phyloP scores from a whole-genome alignment of 2,797 vertebrate species.

The Pempheris klunzingeri region DNA sequence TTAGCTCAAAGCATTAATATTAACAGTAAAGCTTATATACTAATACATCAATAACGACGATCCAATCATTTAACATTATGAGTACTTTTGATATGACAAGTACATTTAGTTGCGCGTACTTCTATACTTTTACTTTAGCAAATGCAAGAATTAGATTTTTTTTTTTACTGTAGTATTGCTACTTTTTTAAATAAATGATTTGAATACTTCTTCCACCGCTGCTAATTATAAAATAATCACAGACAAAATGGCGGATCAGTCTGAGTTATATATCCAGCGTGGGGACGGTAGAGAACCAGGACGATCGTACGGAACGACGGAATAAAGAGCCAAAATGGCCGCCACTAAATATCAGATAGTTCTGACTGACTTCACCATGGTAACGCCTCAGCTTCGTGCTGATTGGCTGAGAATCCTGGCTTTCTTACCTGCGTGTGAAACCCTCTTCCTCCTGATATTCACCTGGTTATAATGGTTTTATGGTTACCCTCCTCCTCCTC shows the following conservation, averaged over 20 bases:
- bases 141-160: not conserved
- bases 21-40: not conserved
- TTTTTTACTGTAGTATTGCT: not conserved
- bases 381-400: constrained; percentile 53
- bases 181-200: not conserved
- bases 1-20: not conserved
- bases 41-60: not conserved
- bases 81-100: not conserved
- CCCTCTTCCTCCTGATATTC: constrained; percentile 46
- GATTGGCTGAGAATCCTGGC: constrained; percentile 70
- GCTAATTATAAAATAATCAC: not conserved
- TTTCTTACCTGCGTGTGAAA: constrained; percentile 55
- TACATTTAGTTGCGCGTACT: not conserved
- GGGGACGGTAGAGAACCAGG: not conserved
- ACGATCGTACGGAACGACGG: not conserved
- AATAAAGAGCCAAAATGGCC: constrained; percentile 18
- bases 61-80: not conserved
- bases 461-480: constrained; percentile 57
- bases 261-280: not conserved
- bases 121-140: not conserved
- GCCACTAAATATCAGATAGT: not conserved
- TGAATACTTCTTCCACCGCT: not conserved
- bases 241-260: not conserved
- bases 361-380: constrained; percentile 19
- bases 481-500: constrained; percentile 17